Base-by-base conservation (phyloP, 2,113 vertebrate species). In the Antidorcas marsupialis region DNA sequence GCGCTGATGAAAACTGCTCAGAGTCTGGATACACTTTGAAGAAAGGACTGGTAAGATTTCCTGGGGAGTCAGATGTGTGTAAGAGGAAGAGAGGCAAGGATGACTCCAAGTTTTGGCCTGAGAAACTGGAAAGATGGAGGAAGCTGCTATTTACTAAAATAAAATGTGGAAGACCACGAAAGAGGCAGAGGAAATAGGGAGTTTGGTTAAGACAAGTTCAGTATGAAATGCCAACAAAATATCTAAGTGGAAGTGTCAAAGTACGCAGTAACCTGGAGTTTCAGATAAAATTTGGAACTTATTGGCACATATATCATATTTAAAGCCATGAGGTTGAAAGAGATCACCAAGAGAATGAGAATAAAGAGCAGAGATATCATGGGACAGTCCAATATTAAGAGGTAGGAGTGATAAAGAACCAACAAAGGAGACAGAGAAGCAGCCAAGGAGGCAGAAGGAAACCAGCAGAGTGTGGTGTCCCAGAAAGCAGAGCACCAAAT, bases 1-100 rank as follows among this genome's bases (percentile, higher is more conserved):
- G 30, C 60, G 16, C n/a, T 96, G 43, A 97, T 67, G 21, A 91
- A 78, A 96, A 94, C 53, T n/a, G 28, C n/a, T 78, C 87, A 95
- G 74, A 83, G 16, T 87, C 57, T 79, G 60, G 27, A 91, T 86
- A 95, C 19, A 92, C 62, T 86, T 1, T 95, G 47, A 95, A 81
- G 43, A 59, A 6, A 91, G 14, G 55, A 62, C 12, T 67, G 47
- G 52, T 28, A 82, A 57, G 62, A 64, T 47, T 89, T 89, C 67
- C 30, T 93, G 67, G 47, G 53, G 30, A 50, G 36, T 83, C 13
- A 95, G 78, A 97, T 95, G 16, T 55, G 1, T n/a, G 23, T 85
- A 62, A 81, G 10, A 87, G 28, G 71, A 74, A 91, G 16, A 93
- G 5, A 57, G 71, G 87, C 85, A 93, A 94, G 15, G 30, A 91